Conservation (phyloP, 1,140 invertebrate genomes). For the Phocides pigmalion region DNA sequence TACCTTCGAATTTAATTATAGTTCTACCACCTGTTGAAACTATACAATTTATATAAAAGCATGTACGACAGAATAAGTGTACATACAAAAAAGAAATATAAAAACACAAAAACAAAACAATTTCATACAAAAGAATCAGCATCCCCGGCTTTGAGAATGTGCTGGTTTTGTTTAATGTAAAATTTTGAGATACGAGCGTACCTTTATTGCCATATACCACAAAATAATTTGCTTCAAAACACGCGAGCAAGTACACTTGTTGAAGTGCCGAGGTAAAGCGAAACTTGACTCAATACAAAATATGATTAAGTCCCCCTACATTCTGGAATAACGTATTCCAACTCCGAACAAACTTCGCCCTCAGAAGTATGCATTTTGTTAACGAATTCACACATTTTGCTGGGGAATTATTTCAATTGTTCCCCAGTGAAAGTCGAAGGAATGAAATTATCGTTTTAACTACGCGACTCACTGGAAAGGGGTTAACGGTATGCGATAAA, state of each 20-base stretch:
- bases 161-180: no score
- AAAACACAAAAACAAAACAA: no score
- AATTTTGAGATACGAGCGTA: background rate
- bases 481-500: background rate
- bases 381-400: constrained; percentile 46
- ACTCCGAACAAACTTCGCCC: constrained; percentile 39
- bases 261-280: constrained; percentile 16
- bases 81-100: no score
- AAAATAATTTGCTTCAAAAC: constrained; percentile 7
- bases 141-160: no score
- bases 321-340: constrained; percentile 32
- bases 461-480: background rate
- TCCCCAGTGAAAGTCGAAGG: constrained; percentile 27
- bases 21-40: no score
- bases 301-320: constrained; percentile 24
- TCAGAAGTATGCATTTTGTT: constrained; percentile 42
- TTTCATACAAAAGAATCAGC: no score
- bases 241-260: constrained; percentile 14
- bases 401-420: constrained; percentile 41
- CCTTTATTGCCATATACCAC: background rate
- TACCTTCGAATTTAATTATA: no score
- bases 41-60: no score
- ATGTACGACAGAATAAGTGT: no score
- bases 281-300: constrained; percentile 30
- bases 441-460: constrained; percentile 35